phyloP scores from a whole-genome alignment of 2,888 invertebrate genomes.

The Drosophila anceps region DNA sequence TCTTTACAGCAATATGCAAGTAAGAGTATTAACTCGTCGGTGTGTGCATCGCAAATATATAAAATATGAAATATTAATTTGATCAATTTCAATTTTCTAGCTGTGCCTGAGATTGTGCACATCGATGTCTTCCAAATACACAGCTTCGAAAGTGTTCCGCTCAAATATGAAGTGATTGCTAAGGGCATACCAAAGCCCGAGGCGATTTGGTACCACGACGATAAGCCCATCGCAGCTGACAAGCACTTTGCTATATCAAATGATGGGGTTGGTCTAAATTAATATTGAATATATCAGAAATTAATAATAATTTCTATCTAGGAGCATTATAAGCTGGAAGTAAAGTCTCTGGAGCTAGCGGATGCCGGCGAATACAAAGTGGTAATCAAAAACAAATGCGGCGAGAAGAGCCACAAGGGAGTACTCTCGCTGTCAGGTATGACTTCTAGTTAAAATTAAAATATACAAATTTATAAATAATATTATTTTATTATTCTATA shows the following conservation, averaged over 20 bases:
- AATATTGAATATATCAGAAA: too few species aligned
- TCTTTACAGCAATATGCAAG: constrained; percentile 1
- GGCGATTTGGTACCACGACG: constrained; percentile 92
- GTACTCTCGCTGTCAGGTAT: constrained; percentile 90
- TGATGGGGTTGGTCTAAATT: constrained; percentile 86
- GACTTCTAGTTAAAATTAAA: background rate
- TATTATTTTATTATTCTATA: background rate
- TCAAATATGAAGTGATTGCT: constrained; percentile 92
- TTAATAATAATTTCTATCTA: constrained; percentile 30
- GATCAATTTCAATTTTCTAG: constrained; percentile 57
- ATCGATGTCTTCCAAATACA: constrained; percentile 91
- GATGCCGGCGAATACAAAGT: constrained; percentile 95
- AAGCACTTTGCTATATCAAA: constrained; percentile 88
- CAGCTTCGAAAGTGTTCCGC: constrained; percentile 92
- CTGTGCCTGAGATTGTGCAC: constrained; percentile 91
- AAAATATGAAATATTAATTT: background rate
- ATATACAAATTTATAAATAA: background rate
- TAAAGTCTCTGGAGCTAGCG: constrained; percentile 89
- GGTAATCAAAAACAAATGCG: constrained; percentile 92
- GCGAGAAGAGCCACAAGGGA: constrained; percentile 91
- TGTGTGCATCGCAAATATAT: background rate
- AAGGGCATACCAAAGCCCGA: constrained; percentile 91
- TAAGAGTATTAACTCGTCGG: constrained; percentile 10
- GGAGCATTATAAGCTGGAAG: constrained; percentile 90
- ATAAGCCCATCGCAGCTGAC: constrained; percentile 89